Conservation (phyloP, 2,797 vertebrate species). For the Lacerta agilis region DNA sequence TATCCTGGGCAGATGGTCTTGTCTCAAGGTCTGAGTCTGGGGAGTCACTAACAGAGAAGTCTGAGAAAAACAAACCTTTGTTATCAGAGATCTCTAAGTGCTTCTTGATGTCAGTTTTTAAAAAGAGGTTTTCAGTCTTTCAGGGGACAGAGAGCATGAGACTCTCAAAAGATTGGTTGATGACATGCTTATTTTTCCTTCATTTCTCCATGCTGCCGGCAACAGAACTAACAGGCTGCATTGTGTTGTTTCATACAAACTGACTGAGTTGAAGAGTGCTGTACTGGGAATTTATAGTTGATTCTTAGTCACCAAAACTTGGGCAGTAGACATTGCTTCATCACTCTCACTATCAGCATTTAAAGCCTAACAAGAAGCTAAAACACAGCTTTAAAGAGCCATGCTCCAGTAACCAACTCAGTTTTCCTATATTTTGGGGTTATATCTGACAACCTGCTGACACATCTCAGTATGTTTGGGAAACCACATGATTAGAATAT, state of each 20-base stretch:
- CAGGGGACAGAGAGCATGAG: neutral
- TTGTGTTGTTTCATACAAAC: neutral
- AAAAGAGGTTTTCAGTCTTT: neutral
- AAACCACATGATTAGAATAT: constrained; percentile 8
- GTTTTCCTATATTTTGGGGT: neutral
- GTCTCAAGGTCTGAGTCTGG: neutral
- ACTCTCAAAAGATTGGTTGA: neutral
- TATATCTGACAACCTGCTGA: neutral
- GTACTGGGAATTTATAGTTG: neutral
- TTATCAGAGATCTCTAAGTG: neutral
- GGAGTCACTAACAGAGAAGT: neutral
- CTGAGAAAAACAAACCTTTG: neutral
- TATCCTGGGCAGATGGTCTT: neutral
- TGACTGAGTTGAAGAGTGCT: neutral
- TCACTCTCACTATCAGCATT: neutral
- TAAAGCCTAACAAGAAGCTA: neutral
- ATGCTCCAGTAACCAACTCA: neutral
- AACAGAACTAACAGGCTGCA: neutral
- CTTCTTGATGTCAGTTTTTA: neutral
- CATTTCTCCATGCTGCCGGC: neutral
- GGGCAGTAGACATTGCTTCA: neutral
- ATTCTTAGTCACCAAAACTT: neutral
- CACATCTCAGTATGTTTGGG: neutral
- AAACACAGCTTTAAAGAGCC: neutral
- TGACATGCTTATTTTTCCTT: neutral